A percentile compares a stretch with the other conserved stretches of the same genome.
phyloP scores from a whole-genome alignment of 1,140 invertebrate genomes.

The Thaumetopoea pityocampa region DNA sequence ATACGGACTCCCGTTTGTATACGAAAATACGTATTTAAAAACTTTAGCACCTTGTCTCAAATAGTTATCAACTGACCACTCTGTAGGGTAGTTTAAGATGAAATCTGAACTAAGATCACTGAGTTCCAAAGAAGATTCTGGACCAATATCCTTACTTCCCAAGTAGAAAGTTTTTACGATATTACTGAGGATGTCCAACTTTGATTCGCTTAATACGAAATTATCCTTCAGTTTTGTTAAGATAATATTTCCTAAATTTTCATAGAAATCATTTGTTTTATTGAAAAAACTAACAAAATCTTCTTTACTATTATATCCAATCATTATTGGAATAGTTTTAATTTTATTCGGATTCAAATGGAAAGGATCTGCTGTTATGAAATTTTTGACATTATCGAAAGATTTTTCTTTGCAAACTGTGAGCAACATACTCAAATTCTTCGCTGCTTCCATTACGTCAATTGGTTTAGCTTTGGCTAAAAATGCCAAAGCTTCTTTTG shows the following conservation, averaged over 20 bases:
- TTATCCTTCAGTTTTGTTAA: slow-evolving; percentile 13
- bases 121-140: slow-evolving; percentile 14
- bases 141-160: slow-evolving; percentile 11
- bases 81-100: slow-evolving; percentile 15
- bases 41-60: slow-evolving; percentile 14
- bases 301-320: slow-evolving; percentile 31
- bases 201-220: slow-evolving; percentile 13
- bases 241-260: slow-evolving; percentile 7
- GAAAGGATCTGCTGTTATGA: slow-evolving; percentile 17
- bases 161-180: slow-evolving; percentile 21
- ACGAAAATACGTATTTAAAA: slow-evolving; percentile 30
- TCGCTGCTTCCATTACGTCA: slow-evolving; percentile 10
- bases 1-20: slow-evolving; percentile 18
- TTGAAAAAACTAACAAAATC: slow-evolving; percentile 11
- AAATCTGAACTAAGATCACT: slow-evolving; percentile 23
- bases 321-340: slow-evolving; percentile 17
- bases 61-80: slow-evolving; percentile 18
- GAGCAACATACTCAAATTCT: slow-evolving; percentile 6
- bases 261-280: slow-evolving; percentile 6
- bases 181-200: slow-evolving; percentile 2
- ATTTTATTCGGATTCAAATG: slow-evolving; percentile 10
- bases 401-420: slow-evolving; percentile 20
- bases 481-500: slow-evolving; percentile 13
- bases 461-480: slow-evolving; percentile 18
- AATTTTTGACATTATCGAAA: slow-evolving; percentile 11